Percentiles rank a stretch among this genome's conserved stretches.
Evolutionary conservation across 2,888 invertebrate species (phyloP).

Genomic region (Aleiodes alternator): DNA sequence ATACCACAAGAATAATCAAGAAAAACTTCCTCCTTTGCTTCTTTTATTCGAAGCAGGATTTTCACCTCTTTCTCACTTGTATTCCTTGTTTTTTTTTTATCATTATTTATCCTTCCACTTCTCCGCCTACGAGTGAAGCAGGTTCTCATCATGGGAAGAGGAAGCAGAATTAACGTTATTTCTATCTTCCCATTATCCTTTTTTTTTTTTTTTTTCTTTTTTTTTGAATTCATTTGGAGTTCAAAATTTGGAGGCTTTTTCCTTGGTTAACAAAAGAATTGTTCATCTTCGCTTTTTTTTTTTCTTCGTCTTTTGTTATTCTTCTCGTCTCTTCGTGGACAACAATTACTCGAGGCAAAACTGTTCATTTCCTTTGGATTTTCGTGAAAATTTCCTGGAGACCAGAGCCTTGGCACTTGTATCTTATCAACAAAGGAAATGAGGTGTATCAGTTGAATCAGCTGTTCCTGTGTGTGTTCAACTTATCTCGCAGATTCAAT

Average conservation of each 20-base stretch:
- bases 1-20: conserved; percentile 35
- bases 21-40: conserved; percentile 15
- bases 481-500: conserved; percentile 21
- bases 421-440: conserved; percentile 18
- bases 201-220: too few relatives aligned
- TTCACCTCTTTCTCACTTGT: conserved; percentile 11
- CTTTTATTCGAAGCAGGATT: conserved; percentile 25
- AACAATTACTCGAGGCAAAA: too few relatives aligned
- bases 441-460: conserved; percentile 9
- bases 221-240: too few relatives aligned
- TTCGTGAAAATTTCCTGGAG: background rate
- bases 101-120: conserved; percentile 27
- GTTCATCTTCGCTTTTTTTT: too few relatives aligned
- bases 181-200: too few relatives aligned
- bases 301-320: background rate
- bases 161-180: too few relatives aligned
- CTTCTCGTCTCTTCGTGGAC: background rate
- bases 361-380: background rate
- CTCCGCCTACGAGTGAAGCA: too few relatives aligned
- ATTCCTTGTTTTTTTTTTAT: conserved; percentile 36
- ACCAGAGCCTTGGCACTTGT: background rate
- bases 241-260: too few relatives aligned
- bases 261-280: too few relatives aligned
- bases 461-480: conserved; percentile 17
- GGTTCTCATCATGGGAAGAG: too few relatives aligned